Evolutionary conservation across 1,140 invertebrate species (phyloP).

Genomic region (Aplysia californica): DNA sequence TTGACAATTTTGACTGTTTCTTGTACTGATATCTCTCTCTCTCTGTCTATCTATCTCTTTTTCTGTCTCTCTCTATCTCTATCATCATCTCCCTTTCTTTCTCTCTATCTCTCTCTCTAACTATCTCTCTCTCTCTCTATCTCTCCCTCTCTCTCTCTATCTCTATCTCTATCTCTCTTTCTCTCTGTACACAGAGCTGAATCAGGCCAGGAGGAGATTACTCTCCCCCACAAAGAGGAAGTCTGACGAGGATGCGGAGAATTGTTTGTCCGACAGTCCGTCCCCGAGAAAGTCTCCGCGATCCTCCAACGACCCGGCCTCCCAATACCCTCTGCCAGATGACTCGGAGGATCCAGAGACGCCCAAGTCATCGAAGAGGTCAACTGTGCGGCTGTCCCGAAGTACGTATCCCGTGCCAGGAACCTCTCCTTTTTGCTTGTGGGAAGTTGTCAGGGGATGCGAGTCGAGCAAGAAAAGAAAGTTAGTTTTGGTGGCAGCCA

Average conservation of each 20-base stretch:
- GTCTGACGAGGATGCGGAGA: constrained; percentile 21
- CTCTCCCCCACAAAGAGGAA: constrained; percentile 22
- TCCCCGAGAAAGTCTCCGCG: constrained; percentile 8
- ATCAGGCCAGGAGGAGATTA: not conserved
- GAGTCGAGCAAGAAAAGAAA: too few species aligned
- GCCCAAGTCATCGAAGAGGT: constrained; percentile 5
- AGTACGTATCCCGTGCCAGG: not conserved
- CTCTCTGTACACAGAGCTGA: not conserved
- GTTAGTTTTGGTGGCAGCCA: too few species aligned
- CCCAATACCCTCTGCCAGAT: not conserved
- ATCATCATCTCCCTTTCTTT: too few species aligned
- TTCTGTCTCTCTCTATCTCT: too few species aligned
- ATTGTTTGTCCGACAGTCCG: too few species aligned
- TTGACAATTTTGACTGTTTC: too few species aligned
- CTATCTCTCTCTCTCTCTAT: too few species aligned
- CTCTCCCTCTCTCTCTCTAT: too few species aligned
- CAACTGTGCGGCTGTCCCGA: not conserved
- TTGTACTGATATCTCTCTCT: too few species aligned
- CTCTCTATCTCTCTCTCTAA: too few species aligned
- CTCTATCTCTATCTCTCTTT: too few species aligned
- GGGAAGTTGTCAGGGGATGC: not conserved
- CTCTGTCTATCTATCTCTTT: too few species aligned
- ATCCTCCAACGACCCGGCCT: not conserved
- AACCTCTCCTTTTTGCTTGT: not conserved
- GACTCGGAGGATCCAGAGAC: not conserved